A percentile compares a stretch with the other conserved stretches of the same genome.
Evolutionary conservation across 2,113 vertebrate genomes (phyloP).

Genomic region (Xiphorhynchus elegans): DNA sequence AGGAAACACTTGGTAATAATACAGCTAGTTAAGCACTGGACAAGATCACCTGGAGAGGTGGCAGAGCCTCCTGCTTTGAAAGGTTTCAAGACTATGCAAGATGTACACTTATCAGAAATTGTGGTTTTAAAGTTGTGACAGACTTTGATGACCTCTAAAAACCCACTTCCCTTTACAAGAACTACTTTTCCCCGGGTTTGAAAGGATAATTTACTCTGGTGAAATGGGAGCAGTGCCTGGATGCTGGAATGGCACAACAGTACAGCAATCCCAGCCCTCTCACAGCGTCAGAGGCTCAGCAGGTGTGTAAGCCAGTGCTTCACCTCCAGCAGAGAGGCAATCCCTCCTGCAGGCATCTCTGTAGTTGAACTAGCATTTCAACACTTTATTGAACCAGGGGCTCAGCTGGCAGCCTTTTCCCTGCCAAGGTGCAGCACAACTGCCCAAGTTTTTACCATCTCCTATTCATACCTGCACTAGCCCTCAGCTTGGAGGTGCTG

Average conservation of each 20-base stretch:
- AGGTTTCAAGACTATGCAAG: neutral
- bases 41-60: neutral
- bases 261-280: neutral
- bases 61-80: neutral
- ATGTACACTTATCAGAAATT: neutral
- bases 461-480: accelerated
- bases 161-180: neutral
- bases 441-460: neutral
- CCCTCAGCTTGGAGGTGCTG: neutral
- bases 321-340: neutral
- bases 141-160: neutral
- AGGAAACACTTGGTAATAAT: constrained; percentile 44
- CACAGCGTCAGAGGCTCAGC: neutral
- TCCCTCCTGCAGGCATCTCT: neutral
- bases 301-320: neutral
- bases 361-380: neutral
- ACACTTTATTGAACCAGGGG: neutral
- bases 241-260: neutral
- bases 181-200: neutral
- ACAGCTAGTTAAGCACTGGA: constrained; percentile 15
- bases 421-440: neutral
- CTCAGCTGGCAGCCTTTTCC: neutral
- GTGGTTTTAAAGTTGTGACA: neutral
- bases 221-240: neutral
- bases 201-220: neutral